Percentiles rank a stretch among this genome's conserved stretches.
Evolutionary conservation across 2,113 vertebrate species (phyloP).

Genomic region (Rostratula benghalensis): DNA sequence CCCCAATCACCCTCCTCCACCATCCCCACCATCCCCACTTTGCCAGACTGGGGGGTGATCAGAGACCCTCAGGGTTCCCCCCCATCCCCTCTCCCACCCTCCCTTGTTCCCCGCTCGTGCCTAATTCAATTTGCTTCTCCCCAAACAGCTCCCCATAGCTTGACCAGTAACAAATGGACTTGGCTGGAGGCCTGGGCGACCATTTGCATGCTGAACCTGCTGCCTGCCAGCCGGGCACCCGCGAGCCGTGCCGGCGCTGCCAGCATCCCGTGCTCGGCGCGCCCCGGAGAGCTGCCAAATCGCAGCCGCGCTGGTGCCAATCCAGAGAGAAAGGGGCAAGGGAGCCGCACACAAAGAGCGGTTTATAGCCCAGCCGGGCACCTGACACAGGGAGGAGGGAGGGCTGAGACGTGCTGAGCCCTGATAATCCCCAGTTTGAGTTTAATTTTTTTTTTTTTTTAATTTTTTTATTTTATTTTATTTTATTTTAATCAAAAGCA

Average conservation of each 20-base stretch:
- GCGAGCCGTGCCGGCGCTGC: background rate
- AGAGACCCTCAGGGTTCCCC: background rate
- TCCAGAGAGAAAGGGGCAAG: background rate
- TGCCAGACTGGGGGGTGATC: accelerated
- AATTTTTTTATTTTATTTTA: background rate
- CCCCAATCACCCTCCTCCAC: background rate
- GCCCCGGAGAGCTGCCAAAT: background rate
- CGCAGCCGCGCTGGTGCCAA: background rate
- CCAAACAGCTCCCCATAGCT: background rate
- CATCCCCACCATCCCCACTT: accelerated
- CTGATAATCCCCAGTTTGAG: constrained; percentile 44
- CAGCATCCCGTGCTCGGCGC: background rate
- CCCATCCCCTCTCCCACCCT: background rate
- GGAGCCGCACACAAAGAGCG: constrained; percentile 54
- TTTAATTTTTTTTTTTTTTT: background rate
- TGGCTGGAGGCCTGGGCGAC: background rate
- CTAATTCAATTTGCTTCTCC: background rate
- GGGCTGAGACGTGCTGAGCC: constrained; percentile 38
- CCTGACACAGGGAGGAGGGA: constrained; percentile 64
- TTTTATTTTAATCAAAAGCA: constrained; percentile 57
- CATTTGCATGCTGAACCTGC: background rate
- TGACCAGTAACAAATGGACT: background rate
- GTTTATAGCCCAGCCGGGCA: constrained; percentile 51
- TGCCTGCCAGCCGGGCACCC: background rate
- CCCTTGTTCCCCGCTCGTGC: background rate